phyloP scores from a whole-genome alignment of 2,113 vertebrate species.

The Chloebia gouldiae region DNA sequence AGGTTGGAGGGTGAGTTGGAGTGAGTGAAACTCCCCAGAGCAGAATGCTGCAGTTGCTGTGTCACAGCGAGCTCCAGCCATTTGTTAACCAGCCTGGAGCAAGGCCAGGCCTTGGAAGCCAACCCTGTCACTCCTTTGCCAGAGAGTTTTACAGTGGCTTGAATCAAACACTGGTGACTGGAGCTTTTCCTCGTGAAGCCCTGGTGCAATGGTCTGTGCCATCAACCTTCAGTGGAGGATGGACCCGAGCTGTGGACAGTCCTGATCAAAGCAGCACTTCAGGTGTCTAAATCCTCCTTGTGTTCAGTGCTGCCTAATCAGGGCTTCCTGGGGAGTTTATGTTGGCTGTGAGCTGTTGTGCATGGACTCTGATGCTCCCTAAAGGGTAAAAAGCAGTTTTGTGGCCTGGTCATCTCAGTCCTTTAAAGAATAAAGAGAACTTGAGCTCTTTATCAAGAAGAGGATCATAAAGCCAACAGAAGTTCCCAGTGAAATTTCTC shows the following conservation, averaged over 20 bases:
- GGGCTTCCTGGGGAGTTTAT: neutral
- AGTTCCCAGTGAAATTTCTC: neutral
- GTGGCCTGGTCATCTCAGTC: neutral
- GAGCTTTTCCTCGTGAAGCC: neutral
- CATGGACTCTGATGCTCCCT: neutral
- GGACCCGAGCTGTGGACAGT: neutral
- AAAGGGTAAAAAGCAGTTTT: neutral
- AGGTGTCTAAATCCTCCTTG: neutral
- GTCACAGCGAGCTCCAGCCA: rapidly evolving
- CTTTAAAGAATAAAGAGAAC: neutral
- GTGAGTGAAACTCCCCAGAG: neutral
- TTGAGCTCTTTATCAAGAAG: neutral
- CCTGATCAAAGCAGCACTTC: neutral
- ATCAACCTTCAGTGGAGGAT: neutral
- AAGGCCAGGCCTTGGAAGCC: neutral
- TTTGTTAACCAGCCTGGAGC: conserved; percentile 24
- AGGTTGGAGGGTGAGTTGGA: neutral
- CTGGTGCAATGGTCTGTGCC: neutral
- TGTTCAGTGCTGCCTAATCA: neutral
- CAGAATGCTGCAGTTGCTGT: neutral
- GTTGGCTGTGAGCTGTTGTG: neutral
- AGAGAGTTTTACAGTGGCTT: neutral
- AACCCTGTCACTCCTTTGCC: neutral
- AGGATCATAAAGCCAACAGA: neutral
- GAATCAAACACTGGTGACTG: neutral